These are phyloP conservation scores for Cerastis rubricosa DNA, from an alignment of 2,888 invertebrate species.

Conservation along the genomic window DNA sequence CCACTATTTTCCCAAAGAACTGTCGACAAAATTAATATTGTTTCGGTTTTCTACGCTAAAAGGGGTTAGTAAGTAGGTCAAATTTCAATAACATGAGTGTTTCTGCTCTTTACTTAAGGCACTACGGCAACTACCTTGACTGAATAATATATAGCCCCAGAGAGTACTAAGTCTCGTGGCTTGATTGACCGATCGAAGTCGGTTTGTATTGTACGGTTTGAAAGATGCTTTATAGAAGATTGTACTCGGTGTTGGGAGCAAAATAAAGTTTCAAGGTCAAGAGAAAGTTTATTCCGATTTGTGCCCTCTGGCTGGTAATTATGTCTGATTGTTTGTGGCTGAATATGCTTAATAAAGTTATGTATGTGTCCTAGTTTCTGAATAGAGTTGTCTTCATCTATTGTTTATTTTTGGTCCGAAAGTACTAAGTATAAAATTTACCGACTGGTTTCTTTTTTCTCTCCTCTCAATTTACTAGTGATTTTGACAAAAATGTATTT, in stretches of 20 bases:
- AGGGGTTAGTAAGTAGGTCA: constrained; percentile 59
- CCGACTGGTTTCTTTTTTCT: neutral
- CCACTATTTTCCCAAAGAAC: constrained; percentile 7
- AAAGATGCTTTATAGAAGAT: constrained; percentile 12
- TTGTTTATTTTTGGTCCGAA: neutral
- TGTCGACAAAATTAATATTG: constrained; percentile 46
- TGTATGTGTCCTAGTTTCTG: constrained; percentile 4
- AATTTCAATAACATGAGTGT: constrained; percentile 55
- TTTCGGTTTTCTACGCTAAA: constrained; percentile 53
- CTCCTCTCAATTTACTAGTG: too few relatives aligned
- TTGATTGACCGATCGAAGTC: constrained; percentile 34
- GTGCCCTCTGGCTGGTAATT: neutral
- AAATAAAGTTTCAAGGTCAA: constrained; percentile 4
- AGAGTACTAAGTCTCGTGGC: constrained; percentile 19
- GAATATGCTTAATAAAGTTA: neutral
- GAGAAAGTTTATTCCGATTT: constrained; percentile 12
- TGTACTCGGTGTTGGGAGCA: neutral
- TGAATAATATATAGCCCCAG: constrained; percentile 56
- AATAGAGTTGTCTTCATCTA: neutral
- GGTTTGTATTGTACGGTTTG: constrained; percentile 19
- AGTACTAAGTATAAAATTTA: neutral
- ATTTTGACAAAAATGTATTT: too few relatives aligned
- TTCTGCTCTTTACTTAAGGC: constrained; percentile 57
- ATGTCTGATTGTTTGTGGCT: neutral
- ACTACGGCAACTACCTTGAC: constrained; percentile 34